Conservation (phyloP, 37 sponge, comb jelly and placozoan genomes). For the Aplysina aerophoba region DNA sequence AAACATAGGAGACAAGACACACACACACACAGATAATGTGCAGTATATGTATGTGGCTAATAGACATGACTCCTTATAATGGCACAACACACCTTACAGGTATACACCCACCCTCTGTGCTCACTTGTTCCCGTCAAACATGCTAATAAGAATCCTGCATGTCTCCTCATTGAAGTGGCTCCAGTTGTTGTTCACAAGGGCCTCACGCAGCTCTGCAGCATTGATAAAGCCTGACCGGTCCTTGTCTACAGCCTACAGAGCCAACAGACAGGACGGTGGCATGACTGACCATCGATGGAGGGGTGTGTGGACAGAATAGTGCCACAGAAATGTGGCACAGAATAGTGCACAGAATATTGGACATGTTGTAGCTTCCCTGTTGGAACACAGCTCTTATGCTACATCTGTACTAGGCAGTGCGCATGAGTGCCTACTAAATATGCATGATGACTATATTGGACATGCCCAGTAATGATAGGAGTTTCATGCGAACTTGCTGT, state of each 20-base stretch:
- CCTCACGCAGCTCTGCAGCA: constrained; percentile 78
- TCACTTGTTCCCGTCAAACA: constrained; percentile 89
- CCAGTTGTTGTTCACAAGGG: constrained; percentile 91
- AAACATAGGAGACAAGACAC: no score
- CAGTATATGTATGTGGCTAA: no score
- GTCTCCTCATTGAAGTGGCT: constrained; percentile 90
- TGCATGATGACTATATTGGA: no score
- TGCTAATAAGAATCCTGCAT: constrained; percentile 86
- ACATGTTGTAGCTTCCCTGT: no score
- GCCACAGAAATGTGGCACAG: neutral
- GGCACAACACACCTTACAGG: neutral
- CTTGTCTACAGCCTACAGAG: constrained; percentile 75
- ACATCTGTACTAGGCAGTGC: no score
- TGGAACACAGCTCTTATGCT: no score
- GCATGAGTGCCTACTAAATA: no score
- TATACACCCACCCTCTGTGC: neutral
- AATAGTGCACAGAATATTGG: no score
- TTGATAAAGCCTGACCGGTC: constrained; percentile 79
- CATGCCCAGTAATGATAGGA: neutral
- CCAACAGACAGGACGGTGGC: neutral
- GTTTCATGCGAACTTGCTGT: neutral
- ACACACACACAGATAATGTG: no score
- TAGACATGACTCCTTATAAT: neutral
- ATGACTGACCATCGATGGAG: neutral
- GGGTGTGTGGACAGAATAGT: neutral